phyloP scores from a whole-genome alignment of 2,113 vertebrate genomes.

The Dryoscopus gambensis region DNA sequence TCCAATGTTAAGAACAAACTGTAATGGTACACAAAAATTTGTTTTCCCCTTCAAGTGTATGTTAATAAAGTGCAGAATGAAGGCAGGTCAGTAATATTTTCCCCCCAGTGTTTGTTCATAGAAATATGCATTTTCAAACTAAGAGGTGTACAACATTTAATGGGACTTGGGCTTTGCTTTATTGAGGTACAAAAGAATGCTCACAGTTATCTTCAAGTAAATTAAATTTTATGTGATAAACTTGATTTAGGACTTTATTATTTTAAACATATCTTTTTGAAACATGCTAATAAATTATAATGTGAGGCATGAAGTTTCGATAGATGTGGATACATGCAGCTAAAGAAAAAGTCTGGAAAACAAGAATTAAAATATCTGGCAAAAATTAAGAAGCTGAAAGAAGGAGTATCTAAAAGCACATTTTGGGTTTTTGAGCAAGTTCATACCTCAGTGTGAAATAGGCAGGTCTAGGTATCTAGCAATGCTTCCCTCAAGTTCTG shows the following conservation, averaged over 20 bases:
- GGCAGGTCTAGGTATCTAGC: neutral
- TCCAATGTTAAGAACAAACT: neutral
- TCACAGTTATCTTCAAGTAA: neutral
- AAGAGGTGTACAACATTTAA: neutral
- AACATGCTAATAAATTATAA: neutral
- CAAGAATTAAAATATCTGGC: neutral
- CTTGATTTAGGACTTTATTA: neutral
- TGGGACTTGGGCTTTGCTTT: neutral
- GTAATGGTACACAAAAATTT: neutral
- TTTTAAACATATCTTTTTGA: neutral
- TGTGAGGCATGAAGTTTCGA: neutral
- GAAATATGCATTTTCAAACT: neutral
- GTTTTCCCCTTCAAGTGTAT: neutral
- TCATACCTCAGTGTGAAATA: neutral
- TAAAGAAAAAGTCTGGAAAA: neutral
- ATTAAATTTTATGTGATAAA: neutral
- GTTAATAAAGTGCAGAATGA: neutral
- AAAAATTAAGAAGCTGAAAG: neutral
- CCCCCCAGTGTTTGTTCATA: fast-evolving
- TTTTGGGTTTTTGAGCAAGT: neutral
- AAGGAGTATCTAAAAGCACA: neutral
- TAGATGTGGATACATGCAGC: neutral
- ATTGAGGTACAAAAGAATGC: neutral
- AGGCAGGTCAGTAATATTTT: neutral
- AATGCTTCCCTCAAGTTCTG: neutral